These are phyloP conservation scores for Zingel zingel DNA, from an alignment of 2,113 vertebrate species.

Conservation along the genomic window DNA sequence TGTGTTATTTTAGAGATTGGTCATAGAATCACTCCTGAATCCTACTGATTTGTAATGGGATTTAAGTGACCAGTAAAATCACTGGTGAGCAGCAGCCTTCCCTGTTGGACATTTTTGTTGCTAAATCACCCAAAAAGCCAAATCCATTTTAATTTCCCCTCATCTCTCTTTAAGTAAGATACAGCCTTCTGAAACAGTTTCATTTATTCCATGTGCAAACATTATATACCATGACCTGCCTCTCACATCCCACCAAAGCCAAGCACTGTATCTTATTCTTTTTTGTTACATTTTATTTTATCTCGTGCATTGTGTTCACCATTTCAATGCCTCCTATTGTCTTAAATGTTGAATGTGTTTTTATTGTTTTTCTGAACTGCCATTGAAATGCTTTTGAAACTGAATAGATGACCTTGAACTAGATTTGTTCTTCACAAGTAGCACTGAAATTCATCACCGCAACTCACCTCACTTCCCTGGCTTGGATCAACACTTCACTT, in stretches of 20 bases:
- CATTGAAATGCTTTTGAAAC: slow-evolving; percentile 5
- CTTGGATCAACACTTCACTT: slow-evolving; percentile 30
- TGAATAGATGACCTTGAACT: slow-evolving; percentile 20
- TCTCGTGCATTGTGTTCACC: background rate
- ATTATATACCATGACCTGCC: background rate
- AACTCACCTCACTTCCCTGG: background rate
- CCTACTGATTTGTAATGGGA: background rate
- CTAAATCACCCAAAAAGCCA: background rate
- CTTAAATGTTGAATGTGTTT: background rate
- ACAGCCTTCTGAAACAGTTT: background rate
- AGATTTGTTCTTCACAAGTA: background rate
- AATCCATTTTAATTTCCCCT: background rate
- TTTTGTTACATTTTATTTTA: background rate
- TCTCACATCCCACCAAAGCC: background rate
- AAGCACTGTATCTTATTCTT: background rate
- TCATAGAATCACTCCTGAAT: background rate
- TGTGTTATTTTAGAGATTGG: background rate
- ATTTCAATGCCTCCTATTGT: background rate
- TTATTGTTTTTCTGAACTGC: background rate
- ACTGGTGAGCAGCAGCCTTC: background rate
- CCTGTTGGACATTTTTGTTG: background rate
- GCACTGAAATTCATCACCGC: background rate
- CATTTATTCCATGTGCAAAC: background rate
- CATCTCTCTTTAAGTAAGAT: background rate
- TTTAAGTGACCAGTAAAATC: background rate